Percentiles rank a stretch among this genome's conserved stretches.
phyloP scores from a whole-genome alignment of 2,113 vertebrate species.

The Columbina picui region DNA sequence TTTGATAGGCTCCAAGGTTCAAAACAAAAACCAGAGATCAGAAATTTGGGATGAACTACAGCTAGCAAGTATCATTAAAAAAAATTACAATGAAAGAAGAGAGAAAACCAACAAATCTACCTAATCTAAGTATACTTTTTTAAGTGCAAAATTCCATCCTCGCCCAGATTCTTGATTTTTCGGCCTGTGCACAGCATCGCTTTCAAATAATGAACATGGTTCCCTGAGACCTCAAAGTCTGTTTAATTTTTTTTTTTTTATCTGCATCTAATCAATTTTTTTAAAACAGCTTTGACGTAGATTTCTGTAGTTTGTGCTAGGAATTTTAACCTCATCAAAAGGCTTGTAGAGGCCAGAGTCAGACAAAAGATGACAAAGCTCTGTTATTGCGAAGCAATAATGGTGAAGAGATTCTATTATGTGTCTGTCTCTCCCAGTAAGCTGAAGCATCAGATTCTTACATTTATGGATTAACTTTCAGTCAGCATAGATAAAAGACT shows the following conservation, averaged over 20 bases:
- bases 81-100: not conserved
- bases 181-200: not conserved
- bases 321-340: conserved; percentile 74
- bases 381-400: conserved; percentile 70
- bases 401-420: conserved; percentile 81
- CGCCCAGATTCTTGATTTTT: conserved; percentile 15
- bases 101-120: not conserved
- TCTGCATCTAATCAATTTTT: conserved; percentile 56
- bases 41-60: not conserved
- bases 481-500: conserved; percentile 81
- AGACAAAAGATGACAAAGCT: conserved; percentile 83
- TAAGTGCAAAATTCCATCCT: conserved; percentile 33
- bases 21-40: not conserved
- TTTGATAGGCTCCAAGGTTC: not conserved
- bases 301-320: conserved; percentile 71
- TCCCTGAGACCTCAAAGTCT: conserved; percentile 37
- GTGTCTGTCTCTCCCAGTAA: conserved; percentile 83
- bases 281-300: conserved; percentile 73
- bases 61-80: not conserved
- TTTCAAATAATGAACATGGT: conserved; percentile 17
- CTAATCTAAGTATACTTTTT: not conserved
- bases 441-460: conserved; percentile 82
- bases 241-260: conserved; percentile 35
- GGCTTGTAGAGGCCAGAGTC: conserved; percentile 69
- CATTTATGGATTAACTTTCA: conserved; percentile 86